A percentile compares a stretch with the other conserved stretches of the same genome.
Evolutionary conservation across 2,888 invertebrate genomes (phyloP).

Genomic region (Elegia similella): DNA sequence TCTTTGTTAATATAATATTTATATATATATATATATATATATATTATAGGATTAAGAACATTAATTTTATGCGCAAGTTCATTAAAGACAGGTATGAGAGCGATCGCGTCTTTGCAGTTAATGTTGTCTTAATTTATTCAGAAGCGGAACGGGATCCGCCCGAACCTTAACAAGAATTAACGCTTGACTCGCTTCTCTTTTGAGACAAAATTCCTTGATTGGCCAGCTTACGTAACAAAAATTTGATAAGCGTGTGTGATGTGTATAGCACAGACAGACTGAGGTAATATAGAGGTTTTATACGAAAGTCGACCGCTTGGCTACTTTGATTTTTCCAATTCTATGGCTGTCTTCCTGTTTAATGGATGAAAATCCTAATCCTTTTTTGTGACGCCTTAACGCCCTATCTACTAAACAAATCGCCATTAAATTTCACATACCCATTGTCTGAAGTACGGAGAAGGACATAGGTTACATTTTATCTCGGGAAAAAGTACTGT

Average conservation of each 20-base stretch:
- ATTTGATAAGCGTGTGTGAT: conserved; percentile 52
- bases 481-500: too few species aligned
- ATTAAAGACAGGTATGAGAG: conserved; percentile 46
- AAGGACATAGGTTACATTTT: too few species aligned
- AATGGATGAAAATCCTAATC: too few species aligned
- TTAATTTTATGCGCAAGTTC: conserved; percentile 44
- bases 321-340: too few species aligned
- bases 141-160: conserved; percentile 50
- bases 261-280: conserved; percentile 29
- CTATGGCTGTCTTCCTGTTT: too few species aligned
- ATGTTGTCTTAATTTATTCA: conserved; percentile 67
- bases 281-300: too few species aligned
- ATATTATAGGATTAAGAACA: conserved; percentile 32
- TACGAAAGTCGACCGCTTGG: too few species aligned
- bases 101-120: conserved; percentile 55
- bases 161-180: conserved; percentile 70
- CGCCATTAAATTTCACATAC: too few species aligned
- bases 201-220: conserved; percentile 64
- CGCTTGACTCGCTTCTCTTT: conserved; percentile 61
- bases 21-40: conserved; percentile 15
- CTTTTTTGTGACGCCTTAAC: too few species aligned
- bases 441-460: too few species aligned
- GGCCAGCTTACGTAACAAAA: conserved; percentile 56
- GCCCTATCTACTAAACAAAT: too few species aligned
- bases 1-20: too few species aligned